phyloP scores from a whole-genome alignment of 2,797 vertebrate species.

The Heterohyrax brucei region DNA sequence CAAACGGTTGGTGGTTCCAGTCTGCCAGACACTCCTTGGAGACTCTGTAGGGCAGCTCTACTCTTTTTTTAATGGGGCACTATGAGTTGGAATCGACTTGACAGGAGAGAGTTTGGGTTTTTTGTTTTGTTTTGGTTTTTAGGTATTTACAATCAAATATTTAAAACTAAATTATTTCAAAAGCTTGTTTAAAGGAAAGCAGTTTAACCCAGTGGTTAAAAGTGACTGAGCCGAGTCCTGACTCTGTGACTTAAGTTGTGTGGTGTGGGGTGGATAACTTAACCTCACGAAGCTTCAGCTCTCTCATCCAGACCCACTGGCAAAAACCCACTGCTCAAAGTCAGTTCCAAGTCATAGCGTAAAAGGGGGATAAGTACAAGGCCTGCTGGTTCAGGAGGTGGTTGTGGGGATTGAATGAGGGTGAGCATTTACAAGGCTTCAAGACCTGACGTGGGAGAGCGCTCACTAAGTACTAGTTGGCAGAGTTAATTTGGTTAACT shows the following conservation, averaged over 20 bases:
- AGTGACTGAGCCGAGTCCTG: neutral
- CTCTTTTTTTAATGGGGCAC: too few species aligned
- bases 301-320: neutral
- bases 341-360: too few species aligned
- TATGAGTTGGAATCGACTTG: too few species aligned
- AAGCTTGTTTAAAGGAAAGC: slow-evolving; percentile 38
- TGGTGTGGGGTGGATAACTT: neutral
- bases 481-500: neutral
- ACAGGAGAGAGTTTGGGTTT: too few species aligned
- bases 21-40: too few species aligned
- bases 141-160: slow-evolving; percentile 5
- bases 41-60: too few species aligned
- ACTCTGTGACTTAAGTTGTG: neutral
- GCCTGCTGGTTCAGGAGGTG: too few species aligned
- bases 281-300: neutral
- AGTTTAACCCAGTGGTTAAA: neutral
- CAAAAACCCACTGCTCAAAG: too few species aligned
- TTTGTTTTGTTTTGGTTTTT: too few species aligned
- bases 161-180: slow-evolving; percentile 17
- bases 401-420: too few species aligned
- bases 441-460: neutral
- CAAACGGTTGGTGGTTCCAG: too few species aligned
- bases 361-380: neutral
- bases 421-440: accelerated
- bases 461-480: neutral